These are phyloP conservation scores for Catocala fraxini DNA, from an alignment of 2,888 invertebrate genomes.

Conservation along the genomic window DNA sequence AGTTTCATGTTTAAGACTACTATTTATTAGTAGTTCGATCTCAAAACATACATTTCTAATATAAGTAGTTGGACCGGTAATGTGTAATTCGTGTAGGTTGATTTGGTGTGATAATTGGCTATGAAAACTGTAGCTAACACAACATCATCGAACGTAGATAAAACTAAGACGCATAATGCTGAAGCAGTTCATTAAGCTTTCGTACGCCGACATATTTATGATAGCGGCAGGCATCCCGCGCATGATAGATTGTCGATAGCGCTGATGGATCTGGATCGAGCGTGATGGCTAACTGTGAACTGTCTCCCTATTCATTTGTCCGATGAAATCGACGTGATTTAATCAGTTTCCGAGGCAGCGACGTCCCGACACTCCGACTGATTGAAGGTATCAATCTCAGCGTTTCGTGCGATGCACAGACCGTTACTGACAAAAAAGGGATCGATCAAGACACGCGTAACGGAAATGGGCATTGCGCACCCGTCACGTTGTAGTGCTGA, in stretches of 20 bases:
- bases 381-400: slow-evolving; percentile 85
- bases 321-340: slow-evolving; percentile 83
- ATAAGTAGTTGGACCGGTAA: slow-evolving; percentile 29
- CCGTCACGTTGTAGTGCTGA: slow-evolving; percentile 77
- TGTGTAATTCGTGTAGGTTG: slow-evolving; percentile 14
- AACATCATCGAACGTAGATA: slow-evolving; percentile 5
- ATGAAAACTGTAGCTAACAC: slow-evolving; percentile 18
- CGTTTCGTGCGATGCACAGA: slow-evolving; percentile 80
- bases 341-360: slow-evolving; percentile 80
- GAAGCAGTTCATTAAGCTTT: slow-evolving; percentile 32
- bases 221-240: slow-evolving; percentile 45
- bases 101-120: slow-evolving; percentile 12
- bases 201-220: slow-evolving; percentile 34
- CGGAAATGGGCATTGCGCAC: slow-evolving; percentile 82
- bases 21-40: slow-evolving; percentile 45
- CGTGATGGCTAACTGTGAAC: slow-evolving; percentile 78
- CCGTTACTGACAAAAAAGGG: slow-evolving; percentile 86
- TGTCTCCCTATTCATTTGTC: slow-evolving; percentile 75
- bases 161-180: slow-evolving; percentile 8
- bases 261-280: slow-evolving; percentile 72
- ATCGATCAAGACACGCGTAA: slow-evolving; percentile 81
- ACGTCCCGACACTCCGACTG: slow-evolving; percentile 78
- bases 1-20: slow-evolving; percentile 49
- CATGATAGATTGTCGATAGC: slow-evolving; percentile 62
- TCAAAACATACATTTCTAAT: slow-evolving; percentile 23